Conservation (phyloP, 2,888 invertebrate species). For the Trichogramma dendrolimi region DNA sequence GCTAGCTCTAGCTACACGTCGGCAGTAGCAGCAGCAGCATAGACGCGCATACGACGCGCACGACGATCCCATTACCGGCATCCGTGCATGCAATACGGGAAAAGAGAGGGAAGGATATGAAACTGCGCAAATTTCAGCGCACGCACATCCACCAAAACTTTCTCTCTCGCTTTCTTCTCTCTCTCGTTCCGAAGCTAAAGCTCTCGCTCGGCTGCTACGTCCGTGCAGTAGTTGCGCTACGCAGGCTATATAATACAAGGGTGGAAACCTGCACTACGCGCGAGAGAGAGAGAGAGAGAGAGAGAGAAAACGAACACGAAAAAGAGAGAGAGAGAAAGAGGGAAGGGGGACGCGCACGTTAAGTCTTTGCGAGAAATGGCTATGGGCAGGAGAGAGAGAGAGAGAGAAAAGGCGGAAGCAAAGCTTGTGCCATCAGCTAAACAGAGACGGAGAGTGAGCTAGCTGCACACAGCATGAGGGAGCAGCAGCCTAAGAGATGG, state of each 20-base stretch:
- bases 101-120: too few relatives aligned
- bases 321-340: neutral
- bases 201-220: too few relatives aligned
- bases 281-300: constrained; percentile 1
- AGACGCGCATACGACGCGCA: neutral
- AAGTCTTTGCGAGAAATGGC: too few relatives aligned
- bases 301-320: neutral
- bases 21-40: neutral
- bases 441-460: too few relatives aligned
- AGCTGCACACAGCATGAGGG: too few relatives aligned
- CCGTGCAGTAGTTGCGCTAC: neutral
- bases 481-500: too few relatives aligned
- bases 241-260: neutral
- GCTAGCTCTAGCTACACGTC: neutral
- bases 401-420: too few relatives aligned
- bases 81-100: constrained; percentile 22
- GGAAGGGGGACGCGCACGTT: neutral
- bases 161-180: neutral
- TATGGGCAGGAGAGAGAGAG: too few relatives aligned
- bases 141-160: neutral
- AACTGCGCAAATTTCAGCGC: neutral
- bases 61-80: constrained; percentile 27
- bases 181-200: neutral
- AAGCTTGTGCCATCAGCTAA: too few relatives aligned
- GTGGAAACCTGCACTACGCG: neutral